Base-by-base conservation (phyloP, 2,888 invertebrate species). In the Meiosimyza decipiens region DNA sequence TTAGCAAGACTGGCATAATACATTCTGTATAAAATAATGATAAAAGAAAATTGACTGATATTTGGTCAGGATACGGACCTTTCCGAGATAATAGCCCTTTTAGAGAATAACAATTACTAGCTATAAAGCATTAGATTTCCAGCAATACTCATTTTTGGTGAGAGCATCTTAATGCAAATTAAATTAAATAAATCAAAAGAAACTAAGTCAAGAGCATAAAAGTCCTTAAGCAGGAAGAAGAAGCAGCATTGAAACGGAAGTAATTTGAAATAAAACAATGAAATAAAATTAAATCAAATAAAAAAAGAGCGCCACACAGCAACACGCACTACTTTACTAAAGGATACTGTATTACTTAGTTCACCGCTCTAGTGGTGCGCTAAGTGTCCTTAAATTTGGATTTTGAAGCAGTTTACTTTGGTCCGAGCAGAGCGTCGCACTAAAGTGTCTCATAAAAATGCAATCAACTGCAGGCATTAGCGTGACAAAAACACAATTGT, bases 361-460 rank as follows among this genome's bases (percentile, higher is more conserved):
- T 16, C 18, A 50, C 28, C 15, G 22, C 64, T 64, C 64, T 64
- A 64, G 64, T 64, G 64, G 50, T 40, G 50, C 64, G 64, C 64
- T 64, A 64, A 64, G 64, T 64, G 64, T 64, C n/a, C 60, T 40
- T 40, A 40, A 40, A 40, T 40, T 40, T 40, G 40, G 40, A 40
- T 40, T 40, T 40, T 40, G 9, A 40, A 40, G 9, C 40, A 40
- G 40, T 40, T 40, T 40, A 7, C 40, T 40, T 40, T 40, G 9
- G 40, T 40, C 40, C 40, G 9, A 40, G 40, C 40, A 40, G 40
- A 7, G 40, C 40, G 9, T 40, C 40, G 9, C 40, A 40, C 40
- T 40, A 40, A 40, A 62, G 69, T 69, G 62, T 33, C 70, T 33
- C 70, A 70, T 70, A 54, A 63, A 63, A 70, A 70, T 22, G 62